Evolutionary conservation across 1,140 invertebrate species (phyloP), one percentile per base, ranked within the genome.

Genomic region (Lepidostoma basale): DNA sequence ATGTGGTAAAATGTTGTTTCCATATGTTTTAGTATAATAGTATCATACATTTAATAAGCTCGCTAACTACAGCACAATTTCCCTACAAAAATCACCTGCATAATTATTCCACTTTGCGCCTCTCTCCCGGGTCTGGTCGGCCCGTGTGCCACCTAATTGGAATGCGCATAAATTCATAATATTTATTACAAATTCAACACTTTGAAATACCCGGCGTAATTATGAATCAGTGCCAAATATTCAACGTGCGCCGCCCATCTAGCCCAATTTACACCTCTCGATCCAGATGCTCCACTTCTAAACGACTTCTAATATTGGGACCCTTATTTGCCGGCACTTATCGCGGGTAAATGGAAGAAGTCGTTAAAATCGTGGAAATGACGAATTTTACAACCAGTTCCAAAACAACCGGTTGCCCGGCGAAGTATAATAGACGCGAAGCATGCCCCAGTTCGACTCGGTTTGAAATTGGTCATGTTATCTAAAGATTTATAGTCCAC

Each of bases 401-500:
- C 45, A 9, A 20, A 23, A 8, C 10, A 23, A 49, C 20, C 45
- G n/a, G n/a, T n/a, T n/a, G n/a, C n/a, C n/a, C n/a, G 45, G 45
- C 22, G 18, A 49, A 49, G 25, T 49, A 23, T 26, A 49, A 49
- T 49, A 49, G 45, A 56, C 52, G 9, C 52, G 52, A 25, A 10
- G 52, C 8, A n/a, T 33, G 52, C 52, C 52, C 52, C 33, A 56
- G 25, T 42, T 42, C 58, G 36, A 40, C 26, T 52, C 28, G 58
- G 36, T 30, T 56, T 26, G 28, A 28, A 54, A 36, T 59, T 44
- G 58, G 16, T 22, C 52, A 42, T 20, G 39, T 56, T 28, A 47
- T 39, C 14, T 62, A 0, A 25, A 68, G 58, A 68, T 68, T 62
- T 62, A 68, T 68, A 62, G 58, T 49, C 58, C 42, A 28, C 58